These are phyloP conservation scores for Drosophila arizonae DNA, from an alignment of 1,140 invertebrate species.

Conservation along the genomic window DNA sequence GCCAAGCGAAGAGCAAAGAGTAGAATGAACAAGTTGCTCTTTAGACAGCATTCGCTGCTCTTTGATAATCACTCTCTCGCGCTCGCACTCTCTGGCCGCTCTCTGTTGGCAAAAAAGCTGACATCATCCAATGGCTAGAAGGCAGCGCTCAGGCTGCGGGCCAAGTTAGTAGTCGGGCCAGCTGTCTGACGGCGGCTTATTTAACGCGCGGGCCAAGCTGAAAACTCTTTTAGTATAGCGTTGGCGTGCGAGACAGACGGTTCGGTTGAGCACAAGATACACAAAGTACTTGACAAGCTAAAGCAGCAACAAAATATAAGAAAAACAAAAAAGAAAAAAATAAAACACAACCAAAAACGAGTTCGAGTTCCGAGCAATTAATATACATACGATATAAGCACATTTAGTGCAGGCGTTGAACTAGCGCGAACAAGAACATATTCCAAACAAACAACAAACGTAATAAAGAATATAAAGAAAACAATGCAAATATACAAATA, in stretches of 20 bases:
- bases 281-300: conserved; percentile 50
- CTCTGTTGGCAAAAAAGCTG: conserved; percentile 41
- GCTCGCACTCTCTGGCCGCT: background rate
- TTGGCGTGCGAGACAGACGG: conserved; percentile 76
- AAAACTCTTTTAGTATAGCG: conserved; percentile 80
- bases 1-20: conserved; percentile 18
- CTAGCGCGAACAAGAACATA: conserved; percentile 37
- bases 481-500: conserved; percentile 22
- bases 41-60: conserved; percentile 12
- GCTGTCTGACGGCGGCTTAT: conserved; percentile 64
- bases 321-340: background rate
- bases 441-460: conserved; percentile 42
- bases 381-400: conserved; percentile 36
- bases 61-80: background rate
- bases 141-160: conserved; percentile 28
- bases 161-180: conserved; percentile 46
- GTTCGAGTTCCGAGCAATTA: conserved; percentile 46
- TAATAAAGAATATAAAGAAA: conserved; percentile 54
- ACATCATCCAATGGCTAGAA: conserved; percentile 59
- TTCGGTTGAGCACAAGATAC: conserved; percentile 64
- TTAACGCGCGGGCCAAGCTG: conserved; percentile 66
- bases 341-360: conserved; percentile 32
- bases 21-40: conserved; percentile 3
- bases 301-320: conserved; percentile 30
- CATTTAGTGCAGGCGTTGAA: conserved; percentile 50